These are phyloP conservation scores for Cyprinodon diabolis DNA, from an alignment of 2,797 vertebrate genomes.

Conservation along the genomic window DNA sequence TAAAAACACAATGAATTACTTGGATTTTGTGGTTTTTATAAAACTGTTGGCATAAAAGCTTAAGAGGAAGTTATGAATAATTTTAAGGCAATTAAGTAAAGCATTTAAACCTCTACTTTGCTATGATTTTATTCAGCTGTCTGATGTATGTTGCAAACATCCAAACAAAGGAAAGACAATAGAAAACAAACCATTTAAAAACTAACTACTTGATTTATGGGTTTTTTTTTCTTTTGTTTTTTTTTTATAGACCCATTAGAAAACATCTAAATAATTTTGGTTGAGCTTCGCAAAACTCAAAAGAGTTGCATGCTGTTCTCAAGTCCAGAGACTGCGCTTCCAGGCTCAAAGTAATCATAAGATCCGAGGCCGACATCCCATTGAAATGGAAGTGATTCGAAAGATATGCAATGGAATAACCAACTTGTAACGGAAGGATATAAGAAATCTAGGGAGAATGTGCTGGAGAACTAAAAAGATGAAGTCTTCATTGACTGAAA, in stretches of 20 bases:
- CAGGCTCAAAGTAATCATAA: conserved; percentile 25
- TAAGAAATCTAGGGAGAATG: conserved; percentile 35
- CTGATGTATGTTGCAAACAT: conserved; percentile 19
- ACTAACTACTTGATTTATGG: conserved; percentile 4
- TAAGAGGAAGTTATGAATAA: too few relatives aligned
- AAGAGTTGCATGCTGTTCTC: conserved; percentile 32
- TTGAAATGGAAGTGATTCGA: conserved; percentile 49
- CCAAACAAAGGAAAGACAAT: not conserved
- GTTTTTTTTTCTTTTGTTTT: too few relatives aligned
- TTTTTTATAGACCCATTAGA: conserved; percentile 24
- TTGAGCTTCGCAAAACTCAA: conserved; percentile 26
- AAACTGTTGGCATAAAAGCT: too few relatives aligned
- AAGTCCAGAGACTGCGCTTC: conserved; percentile 52
- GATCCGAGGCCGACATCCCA: conserved; percentile 42
- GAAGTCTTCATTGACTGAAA: conserved; percentile 43
- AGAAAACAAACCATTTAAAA: conserved; percentile 17
- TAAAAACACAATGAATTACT: too few relatives aligned
- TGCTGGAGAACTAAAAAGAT: conserved; percentile 45
- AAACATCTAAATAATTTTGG: conserved; percentile 16
- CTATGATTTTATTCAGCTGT: not conserved
- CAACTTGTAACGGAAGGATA: conserved; percentile 42
- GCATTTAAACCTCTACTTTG: not conserved
- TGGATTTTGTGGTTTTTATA: too few relatives aligned
- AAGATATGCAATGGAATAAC: conserved; percentile 25
- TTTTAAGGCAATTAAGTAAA: too few relatives aligned